phyloP scores from a whole-genome alignment of 1,140 invertebrate species.

The Trichogramma pretiosum region DNA sequence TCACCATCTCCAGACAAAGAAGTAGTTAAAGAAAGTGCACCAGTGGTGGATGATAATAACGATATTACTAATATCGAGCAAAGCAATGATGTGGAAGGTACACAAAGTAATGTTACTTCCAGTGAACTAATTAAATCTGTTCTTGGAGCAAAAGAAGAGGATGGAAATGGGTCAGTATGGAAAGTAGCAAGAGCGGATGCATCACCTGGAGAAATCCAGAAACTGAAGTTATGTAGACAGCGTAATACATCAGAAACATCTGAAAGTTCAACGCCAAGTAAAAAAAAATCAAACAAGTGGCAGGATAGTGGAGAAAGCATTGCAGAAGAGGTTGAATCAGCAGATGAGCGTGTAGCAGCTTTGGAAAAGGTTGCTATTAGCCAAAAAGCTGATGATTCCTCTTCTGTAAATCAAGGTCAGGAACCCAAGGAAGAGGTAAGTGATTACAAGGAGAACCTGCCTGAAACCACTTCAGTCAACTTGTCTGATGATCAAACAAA shows the following conservation, averaged over 20 bases:
- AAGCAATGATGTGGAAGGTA: slow-evolving; percentile 5
- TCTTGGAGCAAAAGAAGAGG: slow-evolving; percentile 25
- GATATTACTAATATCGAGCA: slow-evolving; percentile 17
- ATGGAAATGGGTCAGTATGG: slow-evolving; percentile 40
- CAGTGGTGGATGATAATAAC: slow-evolving; percentile 21
- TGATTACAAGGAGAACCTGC: slow-evolving; percentile 45
- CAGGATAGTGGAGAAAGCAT: slow-evolving; percentile 38
- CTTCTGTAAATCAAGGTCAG: slow-evolving; percentile 38
- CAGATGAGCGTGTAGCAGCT: slow-evolving; percentile 34
- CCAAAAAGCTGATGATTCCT: slow-evolving; percentile 32
- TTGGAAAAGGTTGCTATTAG: slow-evolving; percentile 27
- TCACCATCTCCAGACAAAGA: slow-evolving; percentile 39
- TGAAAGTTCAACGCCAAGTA: slow-evolving; percentile 33
- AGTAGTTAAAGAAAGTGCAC: slow-evolving; percentile 16
- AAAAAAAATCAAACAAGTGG: slow-evolving; percentile 41
- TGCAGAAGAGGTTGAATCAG: slow-evolving; percentile 41
- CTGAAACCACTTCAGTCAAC: slow-evolving; percentile 42
- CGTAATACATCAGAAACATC: slow-evolving; percentile 40
- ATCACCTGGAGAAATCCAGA: slow-evolving; percentile 47
- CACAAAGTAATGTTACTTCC: slow-evolving; percentile 18
- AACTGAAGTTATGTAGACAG: slow-evolving; percentile 45
- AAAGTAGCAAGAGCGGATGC: slow-evolving; percentile 48
- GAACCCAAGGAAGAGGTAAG: slow-evolving; percentile 44
- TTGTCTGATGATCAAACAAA: slow-evolving; percentile 46
- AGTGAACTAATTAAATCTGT: slow-evolving; percentile 24